These are phyloP conservation scores for Strigamia maritima DNA, from an alignment of 2,888 invertebrate species.

Conservation along the genomic window DNA sequence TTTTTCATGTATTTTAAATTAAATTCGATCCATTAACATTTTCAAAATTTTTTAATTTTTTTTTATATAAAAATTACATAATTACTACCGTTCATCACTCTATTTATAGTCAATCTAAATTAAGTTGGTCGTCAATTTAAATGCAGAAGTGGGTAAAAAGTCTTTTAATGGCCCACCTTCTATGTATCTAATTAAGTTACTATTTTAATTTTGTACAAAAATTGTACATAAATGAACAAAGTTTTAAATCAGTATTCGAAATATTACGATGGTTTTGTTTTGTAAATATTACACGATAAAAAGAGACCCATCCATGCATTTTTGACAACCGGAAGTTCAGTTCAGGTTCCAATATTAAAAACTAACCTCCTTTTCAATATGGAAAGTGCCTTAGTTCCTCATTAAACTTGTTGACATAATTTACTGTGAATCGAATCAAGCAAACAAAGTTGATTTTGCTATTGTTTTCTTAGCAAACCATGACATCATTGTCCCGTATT, in stretches of 20 bases:
- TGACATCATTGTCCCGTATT: constrained; percentile 9
- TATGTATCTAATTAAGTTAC: not conserved
- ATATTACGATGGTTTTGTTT: constrained; percentile 1
- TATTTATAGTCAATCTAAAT: constrained; percentile 4
- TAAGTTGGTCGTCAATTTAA: not conserved
- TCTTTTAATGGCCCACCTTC: too few species aligned
- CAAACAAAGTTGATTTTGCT: not conserved
- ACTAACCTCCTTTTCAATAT: not conserved
- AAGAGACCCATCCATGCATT: constrained; percentile 7
- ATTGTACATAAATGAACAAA: not conserved
- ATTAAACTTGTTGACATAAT: not conserved
- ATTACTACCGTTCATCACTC: not conserved
- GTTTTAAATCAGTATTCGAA: constrained; percentile 1
- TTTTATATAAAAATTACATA: too few species aligned
- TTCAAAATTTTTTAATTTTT: too few species aligned
- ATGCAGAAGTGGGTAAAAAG: too few species aligned
- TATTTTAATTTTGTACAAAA: not conserved
- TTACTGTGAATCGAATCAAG: not conserved
- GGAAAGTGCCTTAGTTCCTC: constrained; percentile 20
- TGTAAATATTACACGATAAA: not conserved
- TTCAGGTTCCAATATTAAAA: constrained; percentile 1
- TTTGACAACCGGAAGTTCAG: not conserved
- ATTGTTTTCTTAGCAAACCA: constrained; percentile 1
- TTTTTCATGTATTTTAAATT: too few species aligned
- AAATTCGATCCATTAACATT: too few species aligned